A percentile compares a stretch with the other conserved stretches of the same genome.
Evolutionary conservation across 2,113 vertebrate species (phyloP).

Genomic region (Ceyx cyanopectus): DNA sequence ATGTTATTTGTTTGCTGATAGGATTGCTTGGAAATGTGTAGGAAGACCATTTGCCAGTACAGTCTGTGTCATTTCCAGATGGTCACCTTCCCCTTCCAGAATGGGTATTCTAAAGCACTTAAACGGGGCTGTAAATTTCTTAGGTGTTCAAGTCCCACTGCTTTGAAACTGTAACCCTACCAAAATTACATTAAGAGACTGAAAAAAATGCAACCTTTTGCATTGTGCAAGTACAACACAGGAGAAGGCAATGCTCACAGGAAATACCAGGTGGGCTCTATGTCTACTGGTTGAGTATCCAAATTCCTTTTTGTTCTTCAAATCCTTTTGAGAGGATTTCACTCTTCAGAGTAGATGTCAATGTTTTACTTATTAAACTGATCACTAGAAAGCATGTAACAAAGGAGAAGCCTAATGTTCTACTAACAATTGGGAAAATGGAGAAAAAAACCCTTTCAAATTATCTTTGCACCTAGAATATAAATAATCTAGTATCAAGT

Average conservation of each 20-base stretch:
- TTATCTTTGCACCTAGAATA: not conserved
- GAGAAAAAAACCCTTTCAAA: not conserved
- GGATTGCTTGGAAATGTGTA: not conserved
- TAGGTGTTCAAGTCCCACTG: not conserved
- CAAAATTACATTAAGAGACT: not conserved
- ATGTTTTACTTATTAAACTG: not conserved
- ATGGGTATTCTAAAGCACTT: not conserved
- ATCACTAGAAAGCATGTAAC: not conserved
- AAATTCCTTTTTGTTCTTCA: not conserved
- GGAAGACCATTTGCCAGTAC: not conserved
- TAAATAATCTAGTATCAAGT: not conserved
- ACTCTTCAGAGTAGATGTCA: not conserved
- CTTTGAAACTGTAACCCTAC: not conserved
- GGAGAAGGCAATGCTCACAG: not conserved
- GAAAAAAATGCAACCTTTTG: not conserved
- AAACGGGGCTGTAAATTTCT: not conserved
- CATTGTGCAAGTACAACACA: not conserved
- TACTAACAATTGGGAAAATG: not conserved
- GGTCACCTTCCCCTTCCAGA: not conserved
- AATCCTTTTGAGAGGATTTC: not conserved
- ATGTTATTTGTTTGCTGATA: not conserved
- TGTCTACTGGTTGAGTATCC: not conserved
- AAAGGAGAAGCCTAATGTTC: not conserved
- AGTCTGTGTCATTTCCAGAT: not conserved
- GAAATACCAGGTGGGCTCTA: not conserved